A percentile compares a stretch with the other conserved stretches of the same genome.
These are phyloP conservation scores for Myotis vivesi DNA, from an alignment of 2,797 vertebrate species.

Conservation along the genomic window DNA sequence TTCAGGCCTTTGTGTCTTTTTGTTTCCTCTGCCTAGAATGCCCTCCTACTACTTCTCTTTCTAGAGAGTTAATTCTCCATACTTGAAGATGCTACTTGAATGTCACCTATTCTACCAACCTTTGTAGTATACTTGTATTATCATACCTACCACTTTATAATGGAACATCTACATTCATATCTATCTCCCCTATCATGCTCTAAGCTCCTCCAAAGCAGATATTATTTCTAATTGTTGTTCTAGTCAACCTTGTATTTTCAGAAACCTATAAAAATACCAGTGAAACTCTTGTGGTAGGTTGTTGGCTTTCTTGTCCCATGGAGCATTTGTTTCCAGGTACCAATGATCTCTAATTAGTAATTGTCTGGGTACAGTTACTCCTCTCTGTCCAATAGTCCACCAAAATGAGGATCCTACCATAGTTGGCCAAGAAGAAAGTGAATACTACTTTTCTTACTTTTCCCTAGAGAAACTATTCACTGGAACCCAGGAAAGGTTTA, in stretches of 20 bases:
- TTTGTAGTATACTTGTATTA: not conserved
- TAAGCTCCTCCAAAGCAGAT: not conserved
- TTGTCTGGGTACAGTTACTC: not conserved
- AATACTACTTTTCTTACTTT: not conserved
- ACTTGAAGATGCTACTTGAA: not conserved
- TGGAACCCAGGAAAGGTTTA: not conserved
- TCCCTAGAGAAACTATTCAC: not conserved
- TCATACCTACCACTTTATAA: not conserved
- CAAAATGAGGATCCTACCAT: not conserved
- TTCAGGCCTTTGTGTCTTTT: not conserved
- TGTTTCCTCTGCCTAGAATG: not conserved
- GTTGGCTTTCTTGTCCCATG: not conserved
- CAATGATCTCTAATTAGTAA: not conserved
- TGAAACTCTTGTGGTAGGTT: not conserved
- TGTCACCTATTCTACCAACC: not conserved
- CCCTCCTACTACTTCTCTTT: not conserved
- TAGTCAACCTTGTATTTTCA: not conserved
- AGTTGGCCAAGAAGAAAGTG: not conserved
- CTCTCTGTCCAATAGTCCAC: not conserved
- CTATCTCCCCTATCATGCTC: not conserved
- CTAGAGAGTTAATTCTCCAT: not conserved
- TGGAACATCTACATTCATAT: not conserved
- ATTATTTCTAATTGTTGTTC: not conserved
- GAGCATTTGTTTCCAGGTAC: not conserved
- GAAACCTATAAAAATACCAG: not conserved